These are phyloP conservation scores for Galerucella calmariensis DNA, from an alignment of 2,888 invertebrate species.

Conservation along the genomic window DNA sequence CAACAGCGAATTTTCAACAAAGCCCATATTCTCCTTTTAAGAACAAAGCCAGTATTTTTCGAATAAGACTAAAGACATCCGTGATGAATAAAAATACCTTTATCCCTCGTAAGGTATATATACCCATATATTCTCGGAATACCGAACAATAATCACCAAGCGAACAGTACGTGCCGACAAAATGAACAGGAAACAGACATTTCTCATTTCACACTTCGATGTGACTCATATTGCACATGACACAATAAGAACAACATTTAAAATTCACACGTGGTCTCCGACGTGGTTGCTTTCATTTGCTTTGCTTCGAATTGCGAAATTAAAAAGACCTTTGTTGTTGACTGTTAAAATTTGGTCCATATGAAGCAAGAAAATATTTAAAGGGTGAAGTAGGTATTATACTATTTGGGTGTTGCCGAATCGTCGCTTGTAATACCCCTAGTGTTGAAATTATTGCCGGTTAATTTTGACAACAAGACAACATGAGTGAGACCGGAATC, in stretches of 20 bases:
- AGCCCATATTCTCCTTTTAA: neutral
- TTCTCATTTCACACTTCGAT: constrained; percentile 41
- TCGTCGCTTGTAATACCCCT: too few species aligned
- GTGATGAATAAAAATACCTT: neutral
- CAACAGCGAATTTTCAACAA: neutral
- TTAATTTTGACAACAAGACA: too few species aligned
- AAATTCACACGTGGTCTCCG: constrained; percentile 29
- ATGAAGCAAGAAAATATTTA: neutral
- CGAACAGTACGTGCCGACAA: constrained; percentile 41
- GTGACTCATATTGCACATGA: constrained; percentile 32
- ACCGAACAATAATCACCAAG: constrained; percentile 18
- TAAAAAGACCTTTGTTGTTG: neutral
- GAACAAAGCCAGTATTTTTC: neutral
- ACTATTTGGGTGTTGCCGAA: too few species aligned
- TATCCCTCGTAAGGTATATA: constrained; percentile 12
- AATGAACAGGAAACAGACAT: constrained; percentile 44
- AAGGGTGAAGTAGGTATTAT: neutral
- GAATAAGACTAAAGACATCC: neutral
- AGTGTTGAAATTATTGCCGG: too few species aligned
- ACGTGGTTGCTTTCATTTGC: constrained; percentile 17
- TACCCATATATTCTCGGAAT: constrained; percentile 33
- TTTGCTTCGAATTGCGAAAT: neutral
- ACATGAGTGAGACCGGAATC: too few species aligned
- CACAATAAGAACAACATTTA: constrained; percentile 34
- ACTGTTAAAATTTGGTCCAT: neutral